These are phyloP conservation scores for Psilopsiagon aurifrons DNA, from an alignment of 2,113 vertebrate species.

Conservation along the genomic window DNA sequence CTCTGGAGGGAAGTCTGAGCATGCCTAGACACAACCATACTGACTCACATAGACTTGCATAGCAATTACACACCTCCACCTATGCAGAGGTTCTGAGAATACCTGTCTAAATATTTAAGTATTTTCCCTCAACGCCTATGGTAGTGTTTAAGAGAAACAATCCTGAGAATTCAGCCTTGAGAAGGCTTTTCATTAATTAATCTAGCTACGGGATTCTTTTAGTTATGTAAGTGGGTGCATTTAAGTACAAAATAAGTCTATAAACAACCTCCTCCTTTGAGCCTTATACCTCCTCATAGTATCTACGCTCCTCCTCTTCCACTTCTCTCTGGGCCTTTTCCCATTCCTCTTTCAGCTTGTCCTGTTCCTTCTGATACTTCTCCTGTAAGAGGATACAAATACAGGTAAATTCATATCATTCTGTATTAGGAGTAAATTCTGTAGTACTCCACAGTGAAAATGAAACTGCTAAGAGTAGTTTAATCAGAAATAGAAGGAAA, in stretches of 20 bases:
- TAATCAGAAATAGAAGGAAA: neutral
- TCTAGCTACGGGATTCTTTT: neutral
- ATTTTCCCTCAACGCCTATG: neutral
- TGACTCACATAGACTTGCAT: neutral
- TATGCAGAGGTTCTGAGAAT: neutral
- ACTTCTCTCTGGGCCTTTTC: slow-evolving; percentile 96
- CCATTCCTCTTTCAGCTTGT: slow-evolving; percentile 96
- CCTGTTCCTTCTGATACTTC: slow-evolving; percentile 91
- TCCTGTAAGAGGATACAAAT: slow-evolving; percentile 76
- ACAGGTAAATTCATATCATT: neutral
- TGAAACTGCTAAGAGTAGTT: neutral
- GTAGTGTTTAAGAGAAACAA: neutral
- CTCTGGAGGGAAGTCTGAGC: neutral
- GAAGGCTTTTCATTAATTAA: neutral
- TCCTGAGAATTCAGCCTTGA: neutral
- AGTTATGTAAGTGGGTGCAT: fast-evolving
- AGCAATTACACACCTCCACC: slow-evolving; percentile 16
- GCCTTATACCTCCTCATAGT: slow-evolving; percentile 90
- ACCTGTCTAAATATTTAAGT: slow-evolving; percentile 22
- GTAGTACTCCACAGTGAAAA: neutral
- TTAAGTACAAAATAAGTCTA: neutral
- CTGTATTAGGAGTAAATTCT: neutral
- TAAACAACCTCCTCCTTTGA: neutral
- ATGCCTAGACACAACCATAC: neutral
- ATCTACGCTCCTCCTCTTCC: slow-evolving; percentile 92